Evolutionary conservation across 2,888 invertebrate genomes (phyloP).

Genomic region (Trissoscelio sp.): DNA sequence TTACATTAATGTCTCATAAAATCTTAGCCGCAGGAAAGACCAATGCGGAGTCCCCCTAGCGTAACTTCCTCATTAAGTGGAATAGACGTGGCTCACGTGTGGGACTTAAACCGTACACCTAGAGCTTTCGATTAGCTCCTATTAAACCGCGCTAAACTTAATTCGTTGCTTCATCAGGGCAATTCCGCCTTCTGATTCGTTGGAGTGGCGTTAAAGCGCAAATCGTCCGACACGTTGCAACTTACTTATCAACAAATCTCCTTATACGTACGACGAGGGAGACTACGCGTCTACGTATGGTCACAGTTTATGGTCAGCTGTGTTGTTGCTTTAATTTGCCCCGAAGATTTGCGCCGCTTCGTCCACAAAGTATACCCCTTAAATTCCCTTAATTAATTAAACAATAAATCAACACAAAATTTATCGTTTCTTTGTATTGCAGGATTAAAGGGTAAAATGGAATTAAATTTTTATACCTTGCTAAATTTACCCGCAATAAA

Average conservation of each 20-base stretch:
- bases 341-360: constrained; percentile 9
- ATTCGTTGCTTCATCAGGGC: constrained; percentile 64
- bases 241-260: constrained; percentile 56
- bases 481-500: neutral
- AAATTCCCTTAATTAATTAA: constrained; percentile 31
- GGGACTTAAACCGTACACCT: constrained; percentile 57
- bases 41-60: constrained; percentile 48
- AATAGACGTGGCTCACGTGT: constrained; percentile 61
- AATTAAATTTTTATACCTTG: neutral
- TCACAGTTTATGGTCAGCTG: constrained; percentile 49
- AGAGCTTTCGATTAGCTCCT: constrained; percentile 65
- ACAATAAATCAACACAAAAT: constrained; percentile 16
- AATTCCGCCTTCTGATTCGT: constrained; percentile 59
- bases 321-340: constrained; percentile 36
- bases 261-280: constrained; percentile 40
- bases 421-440: neutral
- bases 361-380: neutral
- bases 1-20: constrained; percentile 74
- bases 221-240: constrained; percentile 55
- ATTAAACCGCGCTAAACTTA: constrained; percentile 62
- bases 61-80: constrained; percentile 65
- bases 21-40: constrained; percentile 67
- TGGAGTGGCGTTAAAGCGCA: constrained; percentile 64
- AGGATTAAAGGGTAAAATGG: neutral
- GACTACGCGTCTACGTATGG: constrained; percentile 23